Base-by-base conservation (phyloP, 2,797 vertebrate genomes). In the Myiotriccus ornatus region DNA sequence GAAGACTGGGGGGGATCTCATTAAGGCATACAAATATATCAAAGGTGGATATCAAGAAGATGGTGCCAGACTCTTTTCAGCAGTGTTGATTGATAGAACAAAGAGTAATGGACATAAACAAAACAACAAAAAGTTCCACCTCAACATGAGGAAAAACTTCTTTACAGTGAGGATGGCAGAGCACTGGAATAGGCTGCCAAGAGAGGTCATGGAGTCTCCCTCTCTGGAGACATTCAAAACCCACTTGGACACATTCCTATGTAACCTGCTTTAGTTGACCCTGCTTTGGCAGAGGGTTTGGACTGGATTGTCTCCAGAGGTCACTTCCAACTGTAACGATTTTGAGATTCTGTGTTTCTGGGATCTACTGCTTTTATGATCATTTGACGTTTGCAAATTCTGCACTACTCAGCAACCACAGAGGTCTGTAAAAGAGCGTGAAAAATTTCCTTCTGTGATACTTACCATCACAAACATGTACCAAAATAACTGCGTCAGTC, bases 71-170 rank as follows among this genome's bases (percentile, higher is more conserved):
- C 9, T 52, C 12, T 73, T 32, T 63, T 27, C 68, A 22, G 46
- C 28, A 30, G 2, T 39, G 21, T 21, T 28, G 28, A 46, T 37
- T 1, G 4, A 46, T 20, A 46, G 24, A 24, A 59, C 0, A 0
- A 80, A 24, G 52, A 52, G 2, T 25, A 60, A 5, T 41, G 12
- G 4, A 4, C 24, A 19, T 32, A 41, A 88, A 46, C 3, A 32
- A 35, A 67, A 60, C 4, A 17, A 59, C 30, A 28, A 5, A 22
- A 28, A 47, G 15, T 27, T 62, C 6, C 32, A 37, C 15, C 15
- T 24, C 32, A 35, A 7, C 32, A 17, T 32, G 47, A 43, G 27
- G 35, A 17, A 35, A 9, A 62, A 55, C 32, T 35, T 69, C 18
- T 49, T 70, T 49, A 27, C 14, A 7, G 1, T 43, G 14, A 49